phyloP scores from a whole-genome alignment of 2,888 invertebrate genomes.

The Ypsolopha sequella region DNA sequence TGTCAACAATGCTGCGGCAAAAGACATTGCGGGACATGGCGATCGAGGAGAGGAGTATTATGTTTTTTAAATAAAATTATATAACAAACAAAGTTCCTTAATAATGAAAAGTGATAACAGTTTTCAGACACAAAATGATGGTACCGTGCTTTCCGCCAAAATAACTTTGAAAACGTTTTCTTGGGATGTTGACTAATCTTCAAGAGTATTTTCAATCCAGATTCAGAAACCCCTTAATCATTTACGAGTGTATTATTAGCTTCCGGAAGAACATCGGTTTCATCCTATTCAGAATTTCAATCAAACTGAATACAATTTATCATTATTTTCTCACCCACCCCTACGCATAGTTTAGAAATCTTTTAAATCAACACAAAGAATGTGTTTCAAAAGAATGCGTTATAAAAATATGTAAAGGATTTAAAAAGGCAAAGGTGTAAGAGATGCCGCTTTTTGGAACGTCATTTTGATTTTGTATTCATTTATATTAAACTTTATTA shows the following conservation, averaged over 20 bases:
- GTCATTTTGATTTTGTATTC: slow-evolving; percentile 7
- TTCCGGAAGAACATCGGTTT: neutral
- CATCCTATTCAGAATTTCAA: slow-evolving; percentile 47
- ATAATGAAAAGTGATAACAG: too few species aligned
- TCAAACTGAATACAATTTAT: slow-evolving; percentile 34
- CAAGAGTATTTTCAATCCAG: too few species aligned
- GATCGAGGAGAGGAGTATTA: too few species aligned
- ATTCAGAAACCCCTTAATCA: neutral
- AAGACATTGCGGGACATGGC: too few species aligned
- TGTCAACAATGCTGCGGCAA: too few species aligned
- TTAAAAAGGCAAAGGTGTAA: slow-evolving; percentile 54
- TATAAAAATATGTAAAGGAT: slow-evolving; percentile 60
- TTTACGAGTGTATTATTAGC: neutral
- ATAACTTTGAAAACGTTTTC: too few species aligned
- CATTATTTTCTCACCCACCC: slow-evolving; percentile 35
- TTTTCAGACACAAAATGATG: too few species aligned
- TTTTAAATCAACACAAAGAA: slow-evolving; percentile 32
- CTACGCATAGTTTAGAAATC: slow-evolving; percentile 8
- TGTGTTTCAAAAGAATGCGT: slow-evolving; percentile 36
- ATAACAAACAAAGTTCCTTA: too few species aligned
- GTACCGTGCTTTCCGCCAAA: too few species aligned
- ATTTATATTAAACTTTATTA: slow-evolving; percentile 3
- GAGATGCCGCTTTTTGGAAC: slow-evolving; percentile 18
- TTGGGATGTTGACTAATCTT: too few species aligned
- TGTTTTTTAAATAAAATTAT: too few species aligned